Evolutionary conservation across 2,113 vertebrate genomes (phyloP).

Genomic region (Phyllostomus discolor): DNA sequence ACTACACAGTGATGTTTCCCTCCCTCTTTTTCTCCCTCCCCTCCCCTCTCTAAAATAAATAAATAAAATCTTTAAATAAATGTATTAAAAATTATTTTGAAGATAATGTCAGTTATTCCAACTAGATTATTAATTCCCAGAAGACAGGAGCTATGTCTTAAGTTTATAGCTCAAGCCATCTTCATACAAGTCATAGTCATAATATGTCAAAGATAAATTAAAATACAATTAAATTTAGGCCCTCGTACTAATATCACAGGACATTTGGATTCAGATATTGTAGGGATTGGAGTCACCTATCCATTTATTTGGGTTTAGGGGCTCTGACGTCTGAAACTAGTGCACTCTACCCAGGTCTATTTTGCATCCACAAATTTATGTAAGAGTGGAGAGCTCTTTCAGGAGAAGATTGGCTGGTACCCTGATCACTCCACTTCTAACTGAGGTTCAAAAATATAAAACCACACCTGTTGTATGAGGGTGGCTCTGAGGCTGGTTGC

Average conservation of each 20-base stretch:
- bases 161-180: neutral
- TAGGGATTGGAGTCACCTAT: neutral
- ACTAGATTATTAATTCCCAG: neutral
- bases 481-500: neutral
- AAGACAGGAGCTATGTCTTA: neutral
- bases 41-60: no score
- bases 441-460: neutral
- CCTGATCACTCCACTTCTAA: neutral
- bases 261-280: neutral
- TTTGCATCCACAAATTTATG: neutral
- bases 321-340: neutral
- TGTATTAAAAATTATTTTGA: neutral
- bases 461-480: neutral
- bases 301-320: neutral
- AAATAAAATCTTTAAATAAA: no score
- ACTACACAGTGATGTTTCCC: no score
- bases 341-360: neutral
- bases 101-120: neutral
- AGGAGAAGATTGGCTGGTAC: neutral
- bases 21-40: no score
- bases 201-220: conserved; percentile 18
- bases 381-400: neutral
- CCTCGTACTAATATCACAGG: neutral
- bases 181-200: neutral
- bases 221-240: conserved; percentile 4